Conservation (phyloP, 2,888 invertebrate species). For the Leuctra nigra region DNA sequence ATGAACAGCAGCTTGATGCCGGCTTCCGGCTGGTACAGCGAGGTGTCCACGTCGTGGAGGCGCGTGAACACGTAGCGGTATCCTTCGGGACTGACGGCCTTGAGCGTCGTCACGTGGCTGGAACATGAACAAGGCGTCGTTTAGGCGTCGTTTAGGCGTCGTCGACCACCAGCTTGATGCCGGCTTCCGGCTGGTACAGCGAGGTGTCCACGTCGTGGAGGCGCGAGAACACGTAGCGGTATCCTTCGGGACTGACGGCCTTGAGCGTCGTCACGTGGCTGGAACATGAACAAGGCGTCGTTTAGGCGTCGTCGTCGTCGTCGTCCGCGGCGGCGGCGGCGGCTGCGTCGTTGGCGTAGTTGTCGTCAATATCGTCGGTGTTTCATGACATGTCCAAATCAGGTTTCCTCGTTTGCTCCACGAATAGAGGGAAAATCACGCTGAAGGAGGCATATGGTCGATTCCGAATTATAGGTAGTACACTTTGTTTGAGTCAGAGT, state of each 20-base stretch:
- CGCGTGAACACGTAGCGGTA: not conserved
- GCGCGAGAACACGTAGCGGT: not conserved
- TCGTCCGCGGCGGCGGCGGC: slow-evolving; percentile 30
- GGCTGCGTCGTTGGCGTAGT: too few species aligned
- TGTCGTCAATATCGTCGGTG: too few species aligned
- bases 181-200: slow-evolving; percentile 29
- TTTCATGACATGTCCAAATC: too few species aligned
- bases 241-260: not conserved
- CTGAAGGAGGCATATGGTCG: too few species aligned
- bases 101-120: not conserved
- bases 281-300: too few species aligned
- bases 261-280: not conserved
- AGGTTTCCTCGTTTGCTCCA: too few species aligned
- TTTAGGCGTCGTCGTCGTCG: slow-evolving; percentile 27
- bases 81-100: not conserved
- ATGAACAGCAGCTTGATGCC: slow-evolving; percentile 31
- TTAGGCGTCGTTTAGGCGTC: slow-evolving; percentile 29
- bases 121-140: too few species aligned
- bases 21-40: slow-evolving; percentile 29
- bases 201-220: slow-evolving; percentile 22
- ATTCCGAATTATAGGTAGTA: too few species aligned
- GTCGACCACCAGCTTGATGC: slow-evolving; percentile 31
- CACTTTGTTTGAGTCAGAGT: too few species aligned
- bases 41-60: slow-evolving; percentile 20
- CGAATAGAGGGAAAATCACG: too few species aligned